Conservation (phyloP, 2,888 invertebrate species). For the Xylota segnis region DNA sequence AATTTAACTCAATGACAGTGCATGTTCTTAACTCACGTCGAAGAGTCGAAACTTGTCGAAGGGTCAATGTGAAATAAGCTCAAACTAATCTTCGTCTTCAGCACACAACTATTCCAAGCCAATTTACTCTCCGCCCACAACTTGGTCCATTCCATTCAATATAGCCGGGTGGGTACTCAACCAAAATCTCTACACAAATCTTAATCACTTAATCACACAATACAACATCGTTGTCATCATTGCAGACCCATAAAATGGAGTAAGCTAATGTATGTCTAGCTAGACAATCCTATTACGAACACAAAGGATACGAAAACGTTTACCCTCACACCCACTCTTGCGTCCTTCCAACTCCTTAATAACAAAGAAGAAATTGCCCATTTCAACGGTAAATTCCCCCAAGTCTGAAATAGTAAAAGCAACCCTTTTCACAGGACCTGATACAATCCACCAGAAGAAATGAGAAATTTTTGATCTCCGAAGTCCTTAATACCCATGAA, state of each 20-base stretch:
- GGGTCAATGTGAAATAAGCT: too few species aligned
- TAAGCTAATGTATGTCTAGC: neutral
- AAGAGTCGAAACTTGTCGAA: too few species aligned
- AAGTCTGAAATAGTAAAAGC: neutral
- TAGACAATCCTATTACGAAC: constrained; percentile 10
- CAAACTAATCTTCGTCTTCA: too few species aligned
- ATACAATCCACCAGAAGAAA: constrained; percentile 7
- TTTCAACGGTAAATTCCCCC: constrained; percentile 2
- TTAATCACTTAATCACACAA: constrained; percentile 34
- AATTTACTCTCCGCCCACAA: too few species aligned
- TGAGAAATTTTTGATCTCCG: constrained; percentile 29
- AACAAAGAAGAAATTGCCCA: constrained; percentile 1
- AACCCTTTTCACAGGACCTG: neutral
- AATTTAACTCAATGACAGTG: too few species aligned
- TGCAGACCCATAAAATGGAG: neutral
- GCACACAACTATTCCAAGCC: too few species aligned
- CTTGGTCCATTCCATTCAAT: too few species aligned
- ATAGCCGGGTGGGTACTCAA: neutral
- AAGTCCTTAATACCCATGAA: constrained; percentile 11
- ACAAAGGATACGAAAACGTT: constrained; percentile 4
- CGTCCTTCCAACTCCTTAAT: neutral
- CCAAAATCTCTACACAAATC: constrained; percentile 15
- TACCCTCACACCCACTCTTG: neutral
- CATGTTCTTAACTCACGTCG: too few species aligned
- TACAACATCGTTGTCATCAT: neutral